Evolutionary conservation across 2,888 invertebrate genomes (phyloP).

Genomic region (Heliconius sara): DNA sequence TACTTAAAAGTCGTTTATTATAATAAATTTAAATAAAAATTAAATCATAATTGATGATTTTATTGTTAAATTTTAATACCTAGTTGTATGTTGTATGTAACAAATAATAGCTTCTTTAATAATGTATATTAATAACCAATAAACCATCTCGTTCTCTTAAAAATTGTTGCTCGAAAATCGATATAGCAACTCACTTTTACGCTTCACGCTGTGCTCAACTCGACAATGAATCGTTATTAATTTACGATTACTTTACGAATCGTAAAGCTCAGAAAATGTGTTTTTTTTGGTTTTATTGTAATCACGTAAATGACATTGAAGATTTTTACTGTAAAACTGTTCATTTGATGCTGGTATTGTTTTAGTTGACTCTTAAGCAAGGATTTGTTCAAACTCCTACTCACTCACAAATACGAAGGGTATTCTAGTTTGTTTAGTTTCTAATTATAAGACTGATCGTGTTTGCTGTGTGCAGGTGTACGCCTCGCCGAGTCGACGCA

Average conservation of each 20-base stretch:
- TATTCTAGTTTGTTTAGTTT: not conserved
- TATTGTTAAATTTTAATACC: too few relatives aligned
- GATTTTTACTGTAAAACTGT: slow-evolving; percentile 1
- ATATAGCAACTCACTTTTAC: slow-evolving; percentile 1
- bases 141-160: not conserved
- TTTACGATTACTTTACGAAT: slow-evolving; percentile 7
- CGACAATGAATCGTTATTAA: slow-evolving; percentile 6
- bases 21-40: too few relatives aligned
- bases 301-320: not conserved
- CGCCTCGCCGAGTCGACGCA: slow-evolving; percentile 97
- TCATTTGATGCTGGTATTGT: not conserved
- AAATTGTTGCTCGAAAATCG: not conserved
- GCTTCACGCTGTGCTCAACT: slow-evolving; percentile 10
- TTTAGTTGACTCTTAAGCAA: slow-evolving; percentile 9
- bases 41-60: too few relatives aligned
- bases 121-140: slow-evolving; percentile 1
- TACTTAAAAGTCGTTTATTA: too few relatives aligned
- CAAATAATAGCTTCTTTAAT: too few relatives aligned
- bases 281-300: not conserved
- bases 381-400: not conserved
- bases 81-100: not conserved
- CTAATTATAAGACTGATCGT: not conserved
- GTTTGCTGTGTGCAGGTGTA: slow-evolving; percentile 86
- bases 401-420: too few relatives aligned
- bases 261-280: not conserved